Base-by-base conservation (phyloP, 92 coral and sea anemone species). In the Porites evermanni region DNA sequence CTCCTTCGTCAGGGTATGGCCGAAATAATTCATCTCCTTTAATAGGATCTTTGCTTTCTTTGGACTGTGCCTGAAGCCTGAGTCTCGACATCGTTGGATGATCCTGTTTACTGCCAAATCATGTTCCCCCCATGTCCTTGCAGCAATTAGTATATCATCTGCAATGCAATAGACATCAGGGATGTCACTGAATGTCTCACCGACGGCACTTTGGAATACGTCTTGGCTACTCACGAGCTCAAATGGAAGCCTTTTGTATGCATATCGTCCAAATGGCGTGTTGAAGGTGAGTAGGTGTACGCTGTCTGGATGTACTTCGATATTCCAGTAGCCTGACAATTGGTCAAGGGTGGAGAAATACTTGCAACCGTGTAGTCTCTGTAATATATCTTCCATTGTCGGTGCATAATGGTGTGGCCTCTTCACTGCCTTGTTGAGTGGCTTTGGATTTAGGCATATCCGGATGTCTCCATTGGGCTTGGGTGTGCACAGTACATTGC, bases 401-500 rank as follows among this genome's bases (percentile, higher is more conserved):
- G 67, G 84, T 76, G 91, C 89, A 65, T 66, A 89, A 82, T 89
- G 92, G 80, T 89, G 92, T 20, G 79, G 71, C 67, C 78, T 68
- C 88, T 79, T 90, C 87, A 90, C 84, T 86, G 87, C 93, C 73
- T 90, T 79, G 90, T 90, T 90, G 83, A 90, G 90, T 74, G 87
- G 87, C 90, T 86, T 86, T 75, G 93, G 87, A 86, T 90, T 86
- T 86, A 38, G 47, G 47, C 6, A 38, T 38, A 38, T 38, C 47
- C 5, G 47, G 47, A 38, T 38, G 6, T 38, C 84, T 86, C 90
- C 90, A 74, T 90, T 90, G 87, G 87, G 79, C 68, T 90, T 90
- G 71, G 87, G 90, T 80, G 93, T 90, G 87, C 93, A 90, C 90
- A 90, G 86, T 80, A 79, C 90, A 67, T 74, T 86, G 93, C 90